Percentiles rank a stretch among this genome's conserved stretches.
These are phyloP conservation scores for Manacus vitellinus DNA, from an alignment of 2,113 vertebrate species.

Conservation along the genomic window DNA sequence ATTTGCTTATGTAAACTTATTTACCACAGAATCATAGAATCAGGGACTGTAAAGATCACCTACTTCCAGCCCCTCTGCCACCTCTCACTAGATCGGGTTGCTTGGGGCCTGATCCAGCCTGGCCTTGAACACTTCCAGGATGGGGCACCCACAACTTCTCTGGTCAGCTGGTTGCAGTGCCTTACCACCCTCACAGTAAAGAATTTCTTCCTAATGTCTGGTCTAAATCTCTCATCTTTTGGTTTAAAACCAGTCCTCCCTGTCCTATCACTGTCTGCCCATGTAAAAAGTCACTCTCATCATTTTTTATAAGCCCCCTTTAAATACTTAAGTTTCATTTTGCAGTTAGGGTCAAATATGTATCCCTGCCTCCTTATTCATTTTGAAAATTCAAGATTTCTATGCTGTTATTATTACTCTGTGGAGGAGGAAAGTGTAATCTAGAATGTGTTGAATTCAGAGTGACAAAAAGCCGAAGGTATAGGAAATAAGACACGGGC, in stretches of 20 bases:
- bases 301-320: neutral
- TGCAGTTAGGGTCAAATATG: neutral
- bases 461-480: neutral
- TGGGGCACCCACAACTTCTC: neutral
- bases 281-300: neutral
- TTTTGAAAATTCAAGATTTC: neutral
- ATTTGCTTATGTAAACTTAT: neutral
- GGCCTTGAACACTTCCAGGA: neutral
- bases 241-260: neutral
- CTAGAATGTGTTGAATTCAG: neutral
- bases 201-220: neutral
- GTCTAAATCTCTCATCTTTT: neutral
- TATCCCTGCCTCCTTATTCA: neutral
- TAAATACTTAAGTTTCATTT: neutral
- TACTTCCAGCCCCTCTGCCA: neutral
- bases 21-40: neutral
- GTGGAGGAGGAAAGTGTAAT: neutral
- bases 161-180: neutral
- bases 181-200: neutral
- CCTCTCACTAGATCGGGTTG: neutral
- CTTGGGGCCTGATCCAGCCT: accelerated
- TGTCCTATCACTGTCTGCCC: neutral
- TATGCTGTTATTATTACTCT: neutral
- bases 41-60: too few relatives aligned
- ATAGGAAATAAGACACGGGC: neutral